Percentiles rank a stretch among this genome's conserved stretches.
phyloP scores from a whole-genome alignment of 1,140 invertebrate genomes.

The Drosophila albomicans region DNA sequence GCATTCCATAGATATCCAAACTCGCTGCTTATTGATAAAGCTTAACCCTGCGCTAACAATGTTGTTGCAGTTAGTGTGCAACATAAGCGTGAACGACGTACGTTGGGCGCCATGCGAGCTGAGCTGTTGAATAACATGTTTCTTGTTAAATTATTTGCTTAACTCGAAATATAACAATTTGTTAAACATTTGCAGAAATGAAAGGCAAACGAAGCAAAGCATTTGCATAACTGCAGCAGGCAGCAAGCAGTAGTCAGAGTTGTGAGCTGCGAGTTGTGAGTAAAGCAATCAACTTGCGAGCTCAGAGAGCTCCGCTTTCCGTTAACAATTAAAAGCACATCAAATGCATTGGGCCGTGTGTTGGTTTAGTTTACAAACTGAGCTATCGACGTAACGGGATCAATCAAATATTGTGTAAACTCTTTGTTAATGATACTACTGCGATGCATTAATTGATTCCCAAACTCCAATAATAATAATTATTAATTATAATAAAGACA shows the following conservation, averaged over 20 bases:
- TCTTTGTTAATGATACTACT: slow-evolving; percentile 5
- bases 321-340: slow-evolving; percentile 72
- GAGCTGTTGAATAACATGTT: slow-evolving; percentile 50
- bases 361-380: slow-evolving; percentile 10
- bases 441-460: neutral
- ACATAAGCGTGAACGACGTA: no score
- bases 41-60: neutral
- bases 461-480: neutral
- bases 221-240: slow-evolving; percentile 29
- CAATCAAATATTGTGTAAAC: slow-evolving; percentile 62
- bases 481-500: slow-evolving; percentile 6
- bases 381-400: slow-evolving; percentile 47
- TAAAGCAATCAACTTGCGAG: neutral
- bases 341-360: slow-evolving; percentile 43
- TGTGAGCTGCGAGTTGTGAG: neutral
- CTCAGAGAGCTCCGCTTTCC: slow-evolving; percentile 48
- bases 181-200: slow-evolving; percentile 64
- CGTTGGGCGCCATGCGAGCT: slow-evolving; percentile 15
- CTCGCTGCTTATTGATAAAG: neutral
- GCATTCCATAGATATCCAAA: no score
- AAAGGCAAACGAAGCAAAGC: slow-evolving; percentile 54
- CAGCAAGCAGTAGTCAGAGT: neutral
- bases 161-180: slow-evolving; percentile 73
- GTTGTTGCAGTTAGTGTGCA: neutral
- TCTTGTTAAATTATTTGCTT: slow-evolving; percentile 72